These are phyloP conservation scores for Malacoctenus gilli DNA, from an alignment of 2,797 vertebrate genomes.

Conservation along the genomic window DNA sequence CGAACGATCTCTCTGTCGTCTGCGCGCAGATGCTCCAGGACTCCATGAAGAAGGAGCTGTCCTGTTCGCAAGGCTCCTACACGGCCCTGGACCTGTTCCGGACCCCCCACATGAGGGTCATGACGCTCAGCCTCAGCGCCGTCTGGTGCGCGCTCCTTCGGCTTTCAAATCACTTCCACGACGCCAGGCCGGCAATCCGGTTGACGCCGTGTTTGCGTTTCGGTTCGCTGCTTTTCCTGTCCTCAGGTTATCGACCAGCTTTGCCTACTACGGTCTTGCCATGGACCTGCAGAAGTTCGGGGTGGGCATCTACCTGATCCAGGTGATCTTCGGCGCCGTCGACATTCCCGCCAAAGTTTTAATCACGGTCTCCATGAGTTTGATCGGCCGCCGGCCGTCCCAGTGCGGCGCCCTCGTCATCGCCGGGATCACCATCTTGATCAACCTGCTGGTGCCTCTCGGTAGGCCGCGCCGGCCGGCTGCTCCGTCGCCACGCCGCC, in stretches of 20 bases:
- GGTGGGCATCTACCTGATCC: slow-evolving; percentile 90
- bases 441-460: slow-evolving; percentile 85
- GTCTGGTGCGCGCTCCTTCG: slow-evolving; percentile 83
- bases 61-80: slow-evolving; percentile 65
- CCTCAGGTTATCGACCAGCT: slow-evolving; percentile 94
- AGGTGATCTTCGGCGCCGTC: slow-evolving; percentile 91
- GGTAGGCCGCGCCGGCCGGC: slow-evolving; percentile 72
- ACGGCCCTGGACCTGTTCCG: slow-evolving; percentile 83
- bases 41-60: slow-evolving; percentile 85
- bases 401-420: slow-evolving; percentile 81
- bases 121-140: slow-evolving; percentile 80
- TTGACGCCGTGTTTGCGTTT: too few relatives aligned
- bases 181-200: too few relatives aligned
- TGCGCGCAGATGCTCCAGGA: slow-evolving; percentile 79
- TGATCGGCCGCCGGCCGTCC: slow-evolving; percentile 85
- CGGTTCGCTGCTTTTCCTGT: too few relatives aligned
- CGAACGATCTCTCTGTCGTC: background rate
- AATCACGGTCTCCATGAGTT: slow-evolving; percentile 82
- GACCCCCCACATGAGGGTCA: slow-evolving; percentile 81
- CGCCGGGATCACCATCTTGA: slow-evolving; percentile 84
- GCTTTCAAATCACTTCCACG: too few relatives aligned
- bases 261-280: slow-evolving; percentile 90
- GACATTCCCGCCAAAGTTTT: slow-evolving; percentile 92
- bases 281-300: slow-evolving; percentile 94
- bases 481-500: too few relatives aligned